A percentile compares a stretch with the other conserved stretches of the same genome.
Evolutionary conservation across 1,140 invertebrate genomes (phyloP).

Genomic region (Bombus soroeensis): DNA sequence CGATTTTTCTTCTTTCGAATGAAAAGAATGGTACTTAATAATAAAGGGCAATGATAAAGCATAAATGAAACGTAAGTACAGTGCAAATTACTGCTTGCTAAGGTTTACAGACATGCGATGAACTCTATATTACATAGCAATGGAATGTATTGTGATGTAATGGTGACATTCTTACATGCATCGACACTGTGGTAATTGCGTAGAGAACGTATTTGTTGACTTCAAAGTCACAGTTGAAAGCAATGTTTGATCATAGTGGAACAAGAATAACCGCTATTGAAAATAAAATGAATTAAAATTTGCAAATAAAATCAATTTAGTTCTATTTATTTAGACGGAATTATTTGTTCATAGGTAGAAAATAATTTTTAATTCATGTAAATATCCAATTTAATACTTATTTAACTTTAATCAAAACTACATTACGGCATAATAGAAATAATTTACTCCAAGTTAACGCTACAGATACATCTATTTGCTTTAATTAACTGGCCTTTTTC

Average conservation of each 20-base stretch:
- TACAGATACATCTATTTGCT: too few relatives aligned
- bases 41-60: neutral
- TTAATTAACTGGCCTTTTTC: neutral
- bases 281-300: too few relatives aligned
- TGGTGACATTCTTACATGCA: neutral
- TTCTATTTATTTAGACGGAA: neutral
- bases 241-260: too few relatives aligned
- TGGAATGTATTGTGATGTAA: conserved; percentile 16
- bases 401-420: neutral
- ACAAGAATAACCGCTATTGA: neutral
- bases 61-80: neutral
- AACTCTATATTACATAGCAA: neutral
- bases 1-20: neutral
- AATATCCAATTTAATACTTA: neutral
- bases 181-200: neutral
- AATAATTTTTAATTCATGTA: neutral
- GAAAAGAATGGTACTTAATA: neutral
- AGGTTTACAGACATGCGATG: neutral
- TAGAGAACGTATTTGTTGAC: neutral
- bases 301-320: neutral
- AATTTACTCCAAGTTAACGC: neutral
- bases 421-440: neutral
- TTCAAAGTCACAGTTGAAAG: neutral
- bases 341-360: neutral
- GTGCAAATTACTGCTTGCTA: conserved; percentile 1